These are phyloP conservation scores for Seira ritae DNA, from an alignment of 2,888 invertebrate species.

Conservation along the genomic window DNA sequence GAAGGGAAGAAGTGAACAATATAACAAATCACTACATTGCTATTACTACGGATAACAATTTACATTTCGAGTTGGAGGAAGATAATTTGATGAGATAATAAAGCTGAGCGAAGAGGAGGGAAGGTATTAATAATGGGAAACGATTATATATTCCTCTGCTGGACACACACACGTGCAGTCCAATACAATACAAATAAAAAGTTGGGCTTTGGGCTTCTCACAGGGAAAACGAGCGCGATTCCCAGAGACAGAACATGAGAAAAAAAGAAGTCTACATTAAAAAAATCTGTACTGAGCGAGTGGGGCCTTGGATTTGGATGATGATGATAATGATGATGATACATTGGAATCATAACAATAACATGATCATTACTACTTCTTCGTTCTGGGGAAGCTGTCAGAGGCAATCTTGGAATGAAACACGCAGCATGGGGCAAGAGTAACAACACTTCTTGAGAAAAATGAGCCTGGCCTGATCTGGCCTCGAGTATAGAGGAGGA, in stretches of 20 bases:
- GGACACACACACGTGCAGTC: conserved; percentile 11
- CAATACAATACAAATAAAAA: background rate
- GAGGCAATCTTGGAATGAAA: background rate
- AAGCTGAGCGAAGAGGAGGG: background rate
- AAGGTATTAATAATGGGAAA: no score
- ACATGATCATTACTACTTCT: background rate
- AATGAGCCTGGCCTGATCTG: background rate
- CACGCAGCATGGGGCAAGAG: background rate
- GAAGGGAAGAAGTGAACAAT: no score
- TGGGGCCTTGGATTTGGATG: no score
- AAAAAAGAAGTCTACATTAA: no score
- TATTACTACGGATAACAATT: background rate
- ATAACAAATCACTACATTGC: no score
- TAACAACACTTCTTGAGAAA: background rate
- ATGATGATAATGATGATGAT: background rate
- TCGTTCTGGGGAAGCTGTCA: background rate
- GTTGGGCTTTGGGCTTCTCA: background rate
- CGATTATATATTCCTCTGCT: background rate
- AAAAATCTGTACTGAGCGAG: no score
- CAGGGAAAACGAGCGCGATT: background rate
- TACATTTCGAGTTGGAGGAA: background rate
- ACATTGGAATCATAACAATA: background rate
- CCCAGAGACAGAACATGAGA: background rate
- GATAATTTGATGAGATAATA: conserved; percentile 11
- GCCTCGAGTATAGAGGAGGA: background rate